Conservation (phyloP, 1,140 invertebrate genomes). For the Cydia strobilella region DNA sequence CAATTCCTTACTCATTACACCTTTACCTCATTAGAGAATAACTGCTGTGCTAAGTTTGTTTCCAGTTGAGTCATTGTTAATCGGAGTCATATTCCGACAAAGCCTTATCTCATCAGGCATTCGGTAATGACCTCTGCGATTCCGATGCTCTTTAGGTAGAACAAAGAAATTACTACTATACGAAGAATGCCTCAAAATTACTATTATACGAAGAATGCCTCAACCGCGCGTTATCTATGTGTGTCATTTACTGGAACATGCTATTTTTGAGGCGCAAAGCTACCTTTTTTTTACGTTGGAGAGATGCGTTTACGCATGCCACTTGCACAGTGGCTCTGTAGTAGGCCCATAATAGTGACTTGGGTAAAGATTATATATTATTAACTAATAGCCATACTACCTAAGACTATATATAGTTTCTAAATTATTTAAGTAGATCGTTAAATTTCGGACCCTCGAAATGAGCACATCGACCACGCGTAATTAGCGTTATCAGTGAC, state of each 20-base stretch:
- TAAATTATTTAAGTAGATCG: no score
- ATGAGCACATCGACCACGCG: no score
- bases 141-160: not conserved
- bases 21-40: slow-evolving; percentile 8
- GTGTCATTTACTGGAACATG: not conserved
- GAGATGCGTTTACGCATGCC: no score
- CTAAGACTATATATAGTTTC: no score
- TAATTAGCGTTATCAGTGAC: no score
- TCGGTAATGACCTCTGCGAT: not conserved
- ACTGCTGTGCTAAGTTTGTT: not conserved
- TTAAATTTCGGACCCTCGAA: no score
- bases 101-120: not conserved
- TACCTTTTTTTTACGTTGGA: no score
- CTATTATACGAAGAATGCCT: not conserved
- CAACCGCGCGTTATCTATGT: not conserved
- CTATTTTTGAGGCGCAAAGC: not conserved
- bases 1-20: slow-evolving; percentile 1
- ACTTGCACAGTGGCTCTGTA: no score
- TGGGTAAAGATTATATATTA: no score
- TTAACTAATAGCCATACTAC: no score
- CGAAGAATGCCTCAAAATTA: not conserved
- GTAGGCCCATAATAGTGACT: no score
- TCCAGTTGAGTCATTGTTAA: not conserved
- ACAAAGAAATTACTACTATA: slow-evolving; percentile 1
- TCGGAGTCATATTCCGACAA: slow-evolving; percentile 2